Evolutionary conservation across 2,888 invertebrate genomes (phyloP), one percentile per base, ranked within the genome.

Genomic region (Pterostichus madidus): DNA sequence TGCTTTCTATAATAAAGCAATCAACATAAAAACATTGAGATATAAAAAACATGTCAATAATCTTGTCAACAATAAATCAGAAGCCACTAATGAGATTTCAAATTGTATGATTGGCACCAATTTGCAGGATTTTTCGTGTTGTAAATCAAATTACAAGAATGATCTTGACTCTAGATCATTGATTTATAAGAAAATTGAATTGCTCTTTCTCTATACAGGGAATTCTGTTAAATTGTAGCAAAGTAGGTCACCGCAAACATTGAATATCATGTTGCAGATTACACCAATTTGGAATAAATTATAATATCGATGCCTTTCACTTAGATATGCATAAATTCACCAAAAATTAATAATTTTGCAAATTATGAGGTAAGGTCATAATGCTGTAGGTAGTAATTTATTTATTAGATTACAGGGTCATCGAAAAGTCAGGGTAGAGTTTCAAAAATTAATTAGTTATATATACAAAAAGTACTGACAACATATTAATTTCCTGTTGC

Each of bases 171-270:
- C 32, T 61, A 13, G 61, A 31, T 35, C 32, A 35, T 6, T 35
- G 35, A 35, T 64, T n/a, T 64, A 35, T 6, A 5, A 64, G 32
- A 35, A 64, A 32, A 61, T 46, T 46, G n/a, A 11, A 10, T 24
- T 61, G 61, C n/a, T 31, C 13, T 61, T 64, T 64, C 24, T 59
- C 31, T 59, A 4, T 59, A 59, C 31, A 59, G 49, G 49, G 49
- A 5, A n/a, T n/a, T 49, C 49, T 24, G 24, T 3, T 6, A 39
- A 39, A 39, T 3, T 39, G 39, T 39, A 44, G 44, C 11, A 4
- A 59, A 24, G 59, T 59, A 64, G 64, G 64, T 64, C 13, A 49
- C 49, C 49, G n/a, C 49, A 39, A 49, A 49, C 49, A 5, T 49
- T 49, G n/a, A 49, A 13, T n/a, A 49, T 49, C 49, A 49, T n/a